Conservation (phyloP, 2,797 vertebrate species). For the Manis crassicaudata region DNA sequence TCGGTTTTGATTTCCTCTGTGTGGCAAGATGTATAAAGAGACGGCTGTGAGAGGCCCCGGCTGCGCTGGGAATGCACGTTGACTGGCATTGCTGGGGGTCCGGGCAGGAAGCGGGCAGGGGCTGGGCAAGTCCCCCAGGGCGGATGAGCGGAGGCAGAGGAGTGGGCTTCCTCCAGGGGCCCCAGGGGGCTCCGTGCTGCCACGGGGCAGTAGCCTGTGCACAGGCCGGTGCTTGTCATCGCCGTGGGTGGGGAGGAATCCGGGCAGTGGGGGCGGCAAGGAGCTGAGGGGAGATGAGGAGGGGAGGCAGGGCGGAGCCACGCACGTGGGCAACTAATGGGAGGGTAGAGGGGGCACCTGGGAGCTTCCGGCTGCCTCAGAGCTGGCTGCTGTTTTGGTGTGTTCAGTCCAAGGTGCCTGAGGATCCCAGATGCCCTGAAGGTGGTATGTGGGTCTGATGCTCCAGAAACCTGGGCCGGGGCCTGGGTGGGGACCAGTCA, state of each 20-base stretch:
- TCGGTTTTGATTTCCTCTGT: background rate
- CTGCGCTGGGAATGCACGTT: background rate
- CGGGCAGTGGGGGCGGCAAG: rapidly evolving
- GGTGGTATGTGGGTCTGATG: background rate
- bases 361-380: background rate
- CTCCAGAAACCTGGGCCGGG: background rate
- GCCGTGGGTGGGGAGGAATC: background rate
- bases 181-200: background rate
- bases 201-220: background rate
- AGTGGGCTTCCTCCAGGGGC: background rate
- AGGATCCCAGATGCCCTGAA: background rate
- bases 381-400: background rate
- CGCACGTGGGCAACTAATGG: rapidly evolving
- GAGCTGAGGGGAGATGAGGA: background rate
- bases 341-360: background rate
- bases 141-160: background rate
- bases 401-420: background rate
- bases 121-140: background rate
- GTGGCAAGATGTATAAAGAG: background rate
- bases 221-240: no score
- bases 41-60: no score
- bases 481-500: background rate
- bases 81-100: background rate
- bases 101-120: background rate
- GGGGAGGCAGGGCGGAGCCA: background rate